These are phyloP conservation scores for Plemyria rubiginata DNA, from an alignment of 2,888 invertebrate genomes.

Conservation along the genomic window DNA sequence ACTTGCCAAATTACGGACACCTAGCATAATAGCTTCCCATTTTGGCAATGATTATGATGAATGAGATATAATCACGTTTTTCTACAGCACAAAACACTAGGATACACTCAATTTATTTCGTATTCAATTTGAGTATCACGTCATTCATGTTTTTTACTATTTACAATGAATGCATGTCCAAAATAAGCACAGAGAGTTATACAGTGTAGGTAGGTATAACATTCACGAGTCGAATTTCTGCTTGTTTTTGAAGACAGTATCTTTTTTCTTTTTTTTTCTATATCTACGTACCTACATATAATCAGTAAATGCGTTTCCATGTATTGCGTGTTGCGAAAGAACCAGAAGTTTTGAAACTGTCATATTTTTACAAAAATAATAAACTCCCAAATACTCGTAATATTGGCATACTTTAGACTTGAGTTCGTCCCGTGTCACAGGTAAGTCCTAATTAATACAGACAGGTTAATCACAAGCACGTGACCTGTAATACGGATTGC, in stretches of 20 bases:
- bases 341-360: too few relatives aligned
- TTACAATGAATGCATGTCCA: conserved; percentile 8
- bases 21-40: conserved; percentile 31
- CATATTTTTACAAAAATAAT: too few relatives aligned
- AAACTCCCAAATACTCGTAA: too few relatives aligned
- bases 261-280: too few relatives aligned
- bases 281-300: too few relatives aligned
- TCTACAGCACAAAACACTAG: conserved; percentile 29
- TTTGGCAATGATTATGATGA: conserved; percentile 36
- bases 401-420: too few relatives aligned
- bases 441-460: background rate
- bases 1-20: conserved; percentile 33
- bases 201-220: background rate
- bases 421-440: too few relatives aligned
- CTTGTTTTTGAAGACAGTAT: too few relatives aligned
- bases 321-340: too few relatives aligned
- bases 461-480: conserved; percentile 10
- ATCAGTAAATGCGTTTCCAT: too few relatives aligned
- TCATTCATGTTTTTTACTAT: conserved; percentile 33
- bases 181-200: conserved; percentile 4
- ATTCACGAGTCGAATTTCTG: too few relatives aligned
- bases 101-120: conserved; percentile 31
- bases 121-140: conserved; percentile 33
- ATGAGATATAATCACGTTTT: conserved; percentile 39
- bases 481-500: conserved; percentile 50